These are phyloP conservation scores for Anarrhichthys ocellatus DNA, from an alignment of 2,113 vertebrate genomes.

Conservation along the genomic window DNA sequence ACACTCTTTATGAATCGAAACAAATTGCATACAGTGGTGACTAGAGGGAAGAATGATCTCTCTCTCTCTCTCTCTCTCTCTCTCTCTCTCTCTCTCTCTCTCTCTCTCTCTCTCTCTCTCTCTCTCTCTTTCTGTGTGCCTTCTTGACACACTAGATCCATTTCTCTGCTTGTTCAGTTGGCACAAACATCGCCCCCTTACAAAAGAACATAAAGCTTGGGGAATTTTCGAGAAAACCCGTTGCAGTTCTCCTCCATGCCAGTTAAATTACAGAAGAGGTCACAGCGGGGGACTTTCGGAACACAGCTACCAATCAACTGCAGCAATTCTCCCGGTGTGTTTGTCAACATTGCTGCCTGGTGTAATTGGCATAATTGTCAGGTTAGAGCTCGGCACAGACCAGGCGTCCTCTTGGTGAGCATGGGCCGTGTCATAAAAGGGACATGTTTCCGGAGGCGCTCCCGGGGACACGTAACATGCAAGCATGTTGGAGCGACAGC, in stretches of 20 bases:
- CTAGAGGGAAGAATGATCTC: constrained; percentile 34
- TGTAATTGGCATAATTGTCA: constrained; percentile 83
- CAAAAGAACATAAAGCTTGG: constrained; percentile 66
- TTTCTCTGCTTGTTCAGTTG: constrained; percentile 64
- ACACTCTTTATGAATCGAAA: constrained; percentile 63
- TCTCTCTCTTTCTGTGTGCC: constrained; percentile 15
- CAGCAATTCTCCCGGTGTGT: constrained; percentile 73
- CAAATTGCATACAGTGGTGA: constrained; percentile 50
- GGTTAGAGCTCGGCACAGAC: constrained; percentile 75
- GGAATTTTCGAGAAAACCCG: constrained; percentile 72
- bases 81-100: constrained; percentile 5
- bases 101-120: constrained; percentile 5
- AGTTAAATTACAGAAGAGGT: constrained; percentile 80
- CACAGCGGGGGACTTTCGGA: constrained; percentile 70
- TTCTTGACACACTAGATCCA: constrained; percentile 62
- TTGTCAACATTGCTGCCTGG: constrained; percentile 79
- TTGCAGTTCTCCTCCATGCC: constrained; percentile 70
- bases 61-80: constrained; percentile 12
- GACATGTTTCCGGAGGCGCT: constrained; percentile 79
- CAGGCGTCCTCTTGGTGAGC: constrained; percentile 69
- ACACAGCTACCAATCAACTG: constrained; percentile 67
- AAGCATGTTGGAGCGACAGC: constrained; percentile 73
- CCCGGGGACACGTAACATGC: constrained; percentile 67
- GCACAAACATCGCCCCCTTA: constrained; percentile 52
- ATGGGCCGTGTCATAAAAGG: constrained; percentile 78